These are phyloP conservation scores for Sericinus montela DNA, from an alignment of 2,888 invertebrate species.

Conservation along the genomic window DNA sequence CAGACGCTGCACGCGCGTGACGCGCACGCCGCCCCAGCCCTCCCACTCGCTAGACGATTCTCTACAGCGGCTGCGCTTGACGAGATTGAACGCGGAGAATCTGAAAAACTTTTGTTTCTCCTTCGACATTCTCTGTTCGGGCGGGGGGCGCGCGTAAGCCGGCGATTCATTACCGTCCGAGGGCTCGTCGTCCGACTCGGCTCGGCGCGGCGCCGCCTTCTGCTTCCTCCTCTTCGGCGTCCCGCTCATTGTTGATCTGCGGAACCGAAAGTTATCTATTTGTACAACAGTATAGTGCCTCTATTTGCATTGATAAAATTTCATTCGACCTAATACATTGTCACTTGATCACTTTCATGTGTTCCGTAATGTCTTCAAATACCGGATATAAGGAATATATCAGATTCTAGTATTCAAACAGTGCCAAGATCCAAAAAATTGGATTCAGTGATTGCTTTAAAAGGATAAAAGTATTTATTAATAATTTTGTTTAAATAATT, in stretches of 20 bases:
- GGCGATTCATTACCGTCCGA: conserved; percentile 71
- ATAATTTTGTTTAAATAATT: no score
- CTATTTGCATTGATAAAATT: no score
- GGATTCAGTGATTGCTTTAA: no score
- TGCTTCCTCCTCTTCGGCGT: conserved; percentile 53
- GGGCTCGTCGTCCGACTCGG: conserved; percentile 65
- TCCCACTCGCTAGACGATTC: conserved; percentile 60
- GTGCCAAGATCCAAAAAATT: no score
- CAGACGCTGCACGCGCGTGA: conserved; percentile 58
- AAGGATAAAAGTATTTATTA: no score
- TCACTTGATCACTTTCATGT: no score
- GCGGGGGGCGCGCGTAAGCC: conserved; percentile 57
- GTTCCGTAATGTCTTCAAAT: no score
- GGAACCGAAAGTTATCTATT: conserved; percentile 3
- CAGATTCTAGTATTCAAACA: no score
- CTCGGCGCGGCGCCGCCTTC: conserved; percentile 46
- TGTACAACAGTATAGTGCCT: no score
- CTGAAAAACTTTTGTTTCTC: conserved; percentile 94
- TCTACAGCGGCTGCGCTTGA: conserved; percentile 70
- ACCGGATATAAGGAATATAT: no score
- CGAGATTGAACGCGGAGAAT: conserved; percentile 87
- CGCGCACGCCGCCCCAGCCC: conserved; percentile 59
- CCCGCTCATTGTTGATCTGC: conserved; percentile 47
- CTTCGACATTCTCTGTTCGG: conserved; percentile 88
- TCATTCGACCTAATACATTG: no score